Percentiles rank a stretch among this genome's conserved stretches.
Evolutionary conservation across 2,888 invertebrate genomes (phyloP).

Genomic region (Junonia oenone): DNA sequence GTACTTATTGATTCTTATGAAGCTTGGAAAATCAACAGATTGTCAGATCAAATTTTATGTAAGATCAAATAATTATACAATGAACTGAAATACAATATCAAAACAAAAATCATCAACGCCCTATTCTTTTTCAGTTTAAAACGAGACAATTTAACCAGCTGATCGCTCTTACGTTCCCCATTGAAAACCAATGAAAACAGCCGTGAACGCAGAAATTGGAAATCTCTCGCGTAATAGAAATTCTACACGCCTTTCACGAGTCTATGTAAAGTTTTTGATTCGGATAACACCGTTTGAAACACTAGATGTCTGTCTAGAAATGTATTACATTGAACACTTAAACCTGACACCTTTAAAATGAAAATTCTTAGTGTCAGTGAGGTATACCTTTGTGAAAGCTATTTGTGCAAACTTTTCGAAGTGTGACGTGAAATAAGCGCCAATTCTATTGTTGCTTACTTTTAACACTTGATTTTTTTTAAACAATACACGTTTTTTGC

Average conservation of each 20-base stretch:
- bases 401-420: too few relatives aligned
- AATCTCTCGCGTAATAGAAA: slow-evolving; percentile 26
- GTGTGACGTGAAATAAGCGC: too few relatives aligned
- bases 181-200: slow-evolving; percentile 13
- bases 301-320: neutral
- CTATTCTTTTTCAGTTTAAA: neutral
- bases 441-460: too few relatives aligned
- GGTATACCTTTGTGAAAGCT: too few relatives aligned
- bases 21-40: too few relatives aligned
- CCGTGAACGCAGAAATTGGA: slow-evolving; percentile 25
- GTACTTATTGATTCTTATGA: too few relatives aligned
- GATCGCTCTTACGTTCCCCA: slow-evolving; percentile 13
- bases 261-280: slow-evolving; percentile 19
- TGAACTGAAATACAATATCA: too few relatives aligned
- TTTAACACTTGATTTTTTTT: too few relatives aligned
- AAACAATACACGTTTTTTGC: too few relatives aligned
- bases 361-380: neutral
- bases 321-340: neutral
- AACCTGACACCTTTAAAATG: neutral
- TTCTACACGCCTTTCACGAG: slow-evolving; percentile 17
- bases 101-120: neutral
- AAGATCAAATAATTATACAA: too few relatives aligned
- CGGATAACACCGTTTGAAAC: slow-evolving; percentile 17
- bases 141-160: slow-evolving; percentile 5
- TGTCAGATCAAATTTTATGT: too few relatives aligned